Conservation (phyloP, 2,797 vertebrate species). For the Hypotaenidia philippensis region DNA sequence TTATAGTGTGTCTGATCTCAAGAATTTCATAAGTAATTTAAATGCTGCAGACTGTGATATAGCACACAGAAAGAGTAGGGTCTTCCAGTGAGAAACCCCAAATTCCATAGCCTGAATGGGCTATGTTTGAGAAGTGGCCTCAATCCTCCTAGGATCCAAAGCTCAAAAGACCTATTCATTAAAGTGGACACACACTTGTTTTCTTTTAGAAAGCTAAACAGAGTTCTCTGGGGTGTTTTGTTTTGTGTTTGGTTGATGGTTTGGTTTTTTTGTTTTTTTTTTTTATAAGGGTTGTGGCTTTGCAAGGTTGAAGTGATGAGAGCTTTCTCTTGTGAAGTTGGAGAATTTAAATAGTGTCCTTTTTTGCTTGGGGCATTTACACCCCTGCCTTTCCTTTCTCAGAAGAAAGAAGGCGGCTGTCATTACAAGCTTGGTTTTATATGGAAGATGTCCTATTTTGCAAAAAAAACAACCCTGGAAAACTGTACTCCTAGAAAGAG, state of each 20-base stretch:
- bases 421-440: background rate
- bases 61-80: background rate
- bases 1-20: accelerated
- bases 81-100: background rate
- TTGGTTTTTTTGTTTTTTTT: background rate
- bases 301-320: background rate
- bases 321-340: background rate
- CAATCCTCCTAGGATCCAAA: background rate
- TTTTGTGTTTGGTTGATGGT: too few species aligned
- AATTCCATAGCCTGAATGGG: background rate
- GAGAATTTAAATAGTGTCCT: background rate
- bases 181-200: background rate
- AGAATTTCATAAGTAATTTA: background rate
- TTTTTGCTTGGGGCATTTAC: background rate
- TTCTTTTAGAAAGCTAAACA: background rate
- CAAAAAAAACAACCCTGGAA: background rate
- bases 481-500: background rate
- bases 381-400: background rate
- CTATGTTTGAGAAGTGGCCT: background rate
- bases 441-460: background rate
- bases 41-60: background rate
- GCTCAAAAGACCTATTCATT: background rate
- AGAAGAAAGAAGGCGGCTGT: background rate
- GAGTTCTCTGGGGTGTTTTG: background rate
- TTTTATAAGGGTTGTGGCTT: background rate